These are phyloP conservation scores for Parambassis ranga DNA, from an alignment of 2,797 vertebrate species.

Conservation along the genomic window DNA sequence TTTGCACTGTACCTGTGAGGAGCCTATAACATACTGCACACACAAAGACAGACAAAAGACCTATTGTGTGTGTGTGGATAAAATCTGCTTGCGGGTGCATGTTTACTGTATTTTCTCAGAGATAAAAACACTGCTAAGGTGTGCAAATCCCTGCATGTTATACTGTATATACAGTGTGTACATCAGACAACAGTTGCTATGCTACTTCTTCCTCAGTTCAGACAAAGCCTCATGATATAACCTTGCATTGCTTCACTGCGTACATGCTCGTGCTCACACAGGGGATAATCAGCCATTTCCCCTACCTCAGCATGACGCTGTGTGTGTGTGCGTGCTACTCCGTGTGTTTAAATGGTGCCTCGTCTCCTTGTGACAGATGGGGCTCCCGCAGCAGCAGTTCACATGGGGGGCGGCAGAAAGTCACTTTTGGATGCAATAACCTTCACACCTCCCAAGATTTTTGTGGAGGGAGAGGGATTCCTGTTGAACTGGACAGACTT, in stretches of 20 bases:
- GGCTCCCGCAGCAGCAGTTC: conserved; percentile 57
- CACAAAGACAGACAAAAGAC: neutral
- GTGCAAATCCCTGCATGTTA: neutral
- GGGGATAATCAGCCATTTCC: conserved; percentile 67
- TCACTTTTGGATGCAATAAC: conserved; percentile 69
- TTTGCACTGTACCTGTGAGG: neutral
- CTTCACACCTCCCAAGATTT: conserved; percentile 58
- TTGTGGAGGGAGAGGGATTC: conserved; percentile 5
- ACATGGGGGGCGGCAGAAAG: conserved; percentile 52
- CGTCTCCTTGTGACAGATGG: conserved; percentile 73
- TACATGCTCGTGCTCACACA: conserved; percentile 35
- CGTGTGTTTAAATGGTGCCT: conserved; percentile 51
- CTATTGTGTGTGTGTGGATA: neutral
- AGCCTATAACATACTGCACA: neutral
- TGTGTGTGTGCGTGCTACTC: conserved; percentile 20
- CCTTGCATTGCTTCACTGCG: conserved; percentile 54
- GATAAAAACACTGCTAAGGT: conserved; percentile 5
- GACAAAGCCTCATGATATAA: conserved; percentile 39
- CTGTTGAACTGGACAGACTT: conserved; percentile 43
- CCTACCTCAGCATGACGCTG: conserved; percentile 55
- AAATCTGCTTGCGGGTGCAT: conserved; percentile 5
- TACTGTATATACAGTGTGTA: neutral
- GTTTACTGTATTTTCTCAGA: conserved; percentile 1
- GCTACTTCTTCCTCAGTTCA: conserved; percentile 28
- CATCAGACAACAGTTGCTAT: conserved; percentile 12